Evolutionary conservation across 2,113 vertebrate genomes (phyloP).

Genomic region (Balaenoptera acutorostrata): DNA sequence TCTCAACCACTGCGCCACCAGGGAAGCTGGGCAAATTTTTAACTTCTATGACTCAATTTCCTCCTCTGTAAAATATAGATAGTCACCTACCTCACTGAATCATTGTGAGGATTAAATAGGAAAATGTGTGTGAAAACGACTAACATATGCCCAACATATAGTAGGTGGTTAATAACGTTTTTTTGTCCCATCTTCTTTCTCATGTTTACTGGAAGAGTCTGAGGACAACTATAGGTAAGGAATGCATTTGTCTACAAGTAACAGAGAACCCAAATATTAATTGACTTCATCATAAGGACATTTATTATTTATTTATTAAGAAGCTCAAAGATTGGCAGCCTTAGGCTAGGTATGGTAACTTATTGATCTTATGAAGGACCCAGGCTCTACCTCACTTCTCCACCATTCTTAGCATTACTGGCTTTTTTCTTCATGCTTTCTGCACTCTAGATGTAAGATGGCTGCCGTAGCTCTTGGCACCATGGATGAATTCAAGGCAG

Average conservation of each 20-base stretch:
- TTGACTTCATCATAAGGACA: neutral
- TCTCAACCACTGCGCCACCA: too few species aligned
- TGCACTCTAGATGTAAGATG: neutral
- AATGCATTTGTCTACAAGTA: neutral
- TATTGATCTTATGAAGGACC: neutral
- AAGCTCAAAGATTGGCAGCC: neutral
- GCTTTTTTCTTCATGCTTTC: neutral
- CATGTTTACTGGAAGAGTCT: neutral
- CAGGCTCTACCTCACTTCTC: neutral
- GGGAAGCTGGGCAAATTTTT: neutral
- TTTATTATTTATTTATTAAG: neutral
- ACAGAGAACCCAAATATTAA: neutral
- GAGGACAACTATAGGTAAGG: neutral
- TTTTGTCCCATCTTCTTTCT: neutral
- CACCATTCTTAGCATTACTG: neutral
- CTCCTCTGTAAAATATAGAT: neutral
- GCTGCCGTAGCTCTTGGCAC: neutral
- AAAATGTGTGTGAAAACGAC: neutral
- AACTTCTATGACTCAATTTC: neutral
- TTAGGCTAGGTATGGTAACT: neutral
- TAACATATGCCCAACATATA: neutral
- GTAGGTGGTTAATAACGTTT: neutral
- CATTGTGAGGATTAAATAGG: neutral
- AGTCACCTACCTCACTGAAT: neutral
- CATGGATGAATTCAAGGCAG: neutral